Evolutionary conservation across 2,113 vertebrate genomes (phyloP), one percentile per base, ranked within the genome.

Genomic region (Chloroceryle aenea): DNA sequence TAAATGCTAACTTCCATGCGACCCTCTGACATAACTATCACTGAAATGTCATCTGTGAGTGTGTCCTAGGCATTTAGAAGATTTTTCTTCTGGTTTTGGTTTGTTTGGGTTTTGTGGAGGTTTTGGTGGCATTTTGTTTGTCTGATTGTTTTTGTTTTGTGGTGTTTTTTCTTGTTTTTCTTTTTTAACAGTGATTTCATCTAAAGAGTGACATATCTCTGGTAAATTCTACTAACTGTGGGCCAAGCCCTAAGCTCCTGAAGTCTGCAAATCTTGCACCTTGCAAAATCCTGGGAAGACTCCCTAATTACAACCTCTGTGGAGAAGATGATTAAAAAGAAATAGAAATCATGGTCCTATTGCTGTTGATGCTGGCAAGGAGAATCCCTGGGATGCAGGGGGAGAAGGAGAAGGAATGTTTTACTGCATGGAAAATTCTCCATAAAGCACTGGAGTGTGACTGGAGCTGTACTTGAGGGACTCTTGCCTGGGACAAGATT

Each of bases 401-500:
- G 42, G 5, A 26, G n/a, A n/a, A n/a, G 38, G 16, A 78, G 47
- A 38, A 85, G 26, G 36, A 69, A 81, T 10, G 2, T 32, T 12
- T 36, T 61, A 40, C 17, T 72, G 16, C 17, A 43, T 14, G 34
- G 16, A 75, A 6, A 82, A 59, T 25, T 76, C 18, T 83, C 18
- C 34, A 50, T 19, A 53, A 48, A 4, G 3, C 30, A 74, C 48
- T 50, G 48, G 48, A 50, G 23, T 48, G 14, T 0, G 0, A 22
- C 13, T 30, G 66, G 27, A 66, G 14, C 20, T 59, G 36, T 66
- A 73, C 11, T 61, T 55, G 22, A 62, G 47, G 13, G 72, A 82
- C 11, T 72, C 22, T 45, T 68, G n/a, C 36, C 16, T 67, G 21
- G 23, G 62, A 52, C 25, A 93, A 92, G 52, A 30, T 19, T 19